Percentiles rank a stretch among this genome's conserved stretches.
These are phyloP conservation scores for Syrphus vitripennis DNA, from an alignment of 2,888 invertebrate genomes.

Conservation along the genomic window DNA sequence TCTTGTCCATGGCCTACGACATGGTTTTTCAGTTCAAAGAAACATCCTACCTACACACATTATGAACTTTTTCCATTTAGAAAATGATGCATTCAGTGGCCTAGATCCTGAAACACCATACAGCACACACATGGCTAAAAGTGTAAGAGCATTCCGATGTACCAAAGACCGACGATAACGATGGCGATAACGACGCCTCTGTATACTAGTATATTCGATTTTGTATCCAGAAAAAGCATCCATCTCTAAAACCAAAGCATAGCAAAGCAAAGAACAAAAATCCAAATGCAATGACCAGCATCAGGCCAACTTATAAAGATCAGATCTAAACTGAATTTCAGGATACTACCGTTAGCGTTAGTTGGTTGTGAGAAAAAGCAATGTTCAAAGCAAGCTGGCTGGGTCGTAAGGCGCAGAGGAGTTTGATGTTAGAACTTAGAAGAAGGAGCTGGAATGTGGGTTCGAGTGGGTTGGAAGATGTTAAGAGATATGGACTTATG, in stretches of 20 bases:
- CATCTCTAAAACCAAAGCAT: not conserved
- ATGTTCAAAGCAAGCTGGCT: not conserved
- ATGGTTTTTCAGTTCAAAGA: constrained; percentile 41
- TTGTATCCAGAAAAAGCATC: not conserved
- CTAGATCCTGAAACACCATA: constrained; percentile 46
- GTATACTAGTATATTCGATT: not conserved
- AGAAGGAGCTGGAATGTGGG: too few species aligned
- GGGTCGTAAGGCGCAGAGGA: too few species aligned
- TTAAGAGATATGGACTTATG: not conserved
- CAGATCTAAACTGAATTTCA: not conserved
- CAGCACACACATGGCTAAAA: constrained; percentile 1
- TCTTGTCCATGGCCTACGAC: constrained; percentile 59
- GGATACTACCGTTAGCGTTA: not conserved
- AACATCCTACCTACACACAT: constrained; percentile 7
- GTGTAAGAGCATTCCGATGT: constrained; percentile 60
- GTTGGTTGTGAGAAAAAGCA: not conserved
- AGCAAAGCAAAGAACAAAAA: not conserved
- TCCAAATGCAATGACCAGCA: constrained; percentile 19
- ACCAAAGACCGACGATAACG: not conserved
- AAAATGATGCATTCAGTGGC: constrained; percentile 65
- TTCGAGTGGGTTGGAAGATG: not conserved
- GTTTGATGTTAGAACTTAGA: not conserved
- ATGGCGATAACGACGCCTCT: not conserved
- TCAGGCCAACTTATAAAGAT: constrained; percentile 6
- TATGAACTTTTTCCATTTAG: constrained; percentile 42